Conservation (phyloP, 1,140 invertebrate genomes). For the Sesamia nonagrioides region DNA sequence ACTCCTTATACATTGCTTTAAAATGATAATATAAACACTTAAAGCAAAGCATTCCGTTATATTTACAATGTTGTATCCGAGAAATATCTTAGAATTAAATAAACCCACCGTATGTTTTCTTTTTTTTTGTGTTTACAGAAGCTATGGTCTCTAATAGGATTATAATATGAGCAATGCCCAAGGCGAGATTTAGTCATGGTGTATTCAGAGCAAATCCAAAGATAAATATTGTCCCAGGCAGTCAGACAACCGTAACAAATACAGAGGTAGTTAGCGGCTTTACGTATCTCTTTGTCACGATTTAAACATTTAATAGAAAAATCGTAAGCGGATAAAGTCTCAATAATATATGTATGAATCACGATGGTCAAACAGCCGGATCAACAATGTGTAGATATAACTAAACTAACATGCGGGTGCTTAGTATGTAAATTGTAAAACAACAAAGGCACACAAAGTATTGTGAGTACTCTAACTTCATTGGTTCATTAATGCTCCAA, state of each 20-base stretch:
- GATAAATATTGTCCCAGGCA: slow-evolving; percentile 70
- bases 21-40: neutral
- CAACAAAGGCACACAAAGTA: slow-evolving; percentile 53
- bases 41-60: neutral
- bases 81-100: neutral
- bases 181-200: slow-evolving; percentile 62
- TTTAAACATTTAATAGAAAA: slow-evolving; percentile 32
- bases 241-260: slow-evolving; percentile 56
- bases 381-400: slow-evolving; percentile 35
- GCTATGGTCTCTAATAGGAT: slow-evolving; percentile 38
- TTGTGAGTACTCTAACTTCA: slow-evolving; percentile 25
- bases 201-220: slow-evolving; percentile 61
- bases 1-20: neutral
- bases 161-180: slow-evolving; percentile 46
- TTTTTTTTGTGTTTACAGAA: slow-evolving; percentile 36
- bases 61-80: neutral
- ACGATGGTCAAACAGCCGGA: slow-evolving; percentile 42
- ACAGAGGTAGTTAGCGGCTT: slow-evolving; percentile 3
- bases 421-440: slow-evolving; percentile 63
- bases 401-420: slow-evolving; percentile 57
- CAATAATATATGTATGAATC: slow-evolving; percentile 46
- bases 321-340: slow-evolving; percentile 27
- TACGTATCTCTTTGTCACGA: slow-evolving; percentile 46
- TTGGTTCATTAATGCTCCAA: slow-evolving; percentile 47
- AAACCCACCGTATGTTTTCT: neutral